A percentile compares a stretch with the other conserved stretches of the same genome.
These are phyloP conservation scores for Trichogramma evanescens DNA, from an alignment of 2,888 invertebrate species.

Conservation along the genomic window DNA sequence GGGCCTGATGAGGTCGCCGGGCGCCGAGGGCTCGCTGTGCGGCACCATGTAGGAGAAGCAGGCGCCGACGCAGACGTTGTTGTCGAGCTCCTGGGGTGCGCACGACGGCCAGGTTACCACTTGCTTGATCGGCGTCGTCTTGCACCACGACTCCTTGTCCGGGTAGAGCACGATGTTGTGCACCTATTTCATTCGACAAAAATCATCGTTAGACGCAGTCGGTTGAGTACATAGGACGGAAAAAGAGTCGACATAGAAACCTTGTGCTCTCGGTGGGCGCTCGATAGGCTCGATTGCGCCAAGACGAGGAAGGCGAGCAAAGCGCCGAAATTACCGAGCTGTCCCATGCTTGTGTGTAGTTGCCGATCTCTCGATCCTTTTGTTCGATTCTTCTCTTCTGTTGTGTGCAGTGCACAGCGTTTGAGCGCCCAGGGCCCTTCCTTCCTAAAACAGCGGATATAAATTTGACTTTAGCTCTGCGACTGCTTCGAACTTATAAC, in stretches of 20 bases:
- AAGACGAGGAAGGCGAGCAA: conserved; percentile 29
- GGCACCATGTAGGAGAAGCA: conserved; percentile 67
- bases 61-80: conserved; percentile 65
- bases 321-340: conserved; percentile 27
- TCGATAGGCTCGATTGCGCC: conserved; percentile 30
- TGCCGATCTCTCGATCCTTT: too few species aligned
- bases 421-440: background rate
- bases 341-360: conserved; percentile 4
- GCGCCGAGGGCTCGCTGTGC: conserved; percentile 60
- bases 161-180: conserved; percentile 66
- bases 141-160: conserved; percentile 66
- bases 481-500: background rate
- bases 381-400: too few species aligned
- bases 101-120: conserved; percentile 61
- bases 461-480: conserved; percentile 7
- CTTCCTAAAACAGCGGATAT: conserved; percentile 18
- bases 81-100: conserved; percentile 59
- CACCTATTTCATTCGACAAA: conserved; percentile 46
- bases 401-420: too few species aligned
- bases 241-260: conserved; percentile 25
- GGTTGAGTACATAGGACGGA: background rate
- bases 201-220: background rate
- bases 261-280: conserved; percentile 45
- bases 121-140: conserved; percentile 62
- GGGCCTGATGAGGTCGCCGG: conserved; percentile 57